Conservation (phyloP, 2,113 vertebrate species). For the Regulus satrapa region DNA sequence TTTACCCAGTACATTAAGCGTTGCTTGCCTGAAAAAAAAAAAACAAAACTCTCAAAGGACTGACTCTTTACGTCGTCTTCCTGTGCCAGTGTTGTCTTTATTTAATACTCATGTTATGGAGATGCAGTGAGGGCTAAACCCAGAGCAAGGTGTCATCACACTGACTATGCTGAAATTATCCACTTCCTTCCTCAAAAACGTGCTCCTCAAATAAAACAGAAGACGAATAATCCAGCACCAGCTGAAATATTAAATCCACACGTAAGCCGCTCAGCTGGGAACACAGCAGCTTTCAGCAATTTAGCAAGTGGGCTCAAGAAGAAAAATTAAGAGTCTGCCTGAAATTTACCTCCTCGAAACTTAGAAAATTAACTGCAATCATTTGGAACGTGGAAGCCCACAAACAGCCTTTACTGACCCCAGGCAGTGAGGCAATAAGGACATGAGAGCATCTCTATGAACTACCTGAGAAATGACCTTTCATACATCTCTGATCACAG, state of each 20-base stretch:
- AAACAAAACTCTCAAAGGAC: neutral
- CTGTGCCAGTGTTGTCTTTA: neutral
- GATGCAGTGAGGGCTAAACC: neutral
- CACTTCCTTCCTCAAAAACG: neutral
- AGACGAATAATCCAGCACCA: neutral
- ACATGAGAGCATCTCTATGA: neutral
- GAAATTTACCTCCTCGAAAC: neutral
- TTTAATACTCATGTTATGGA: neutral
- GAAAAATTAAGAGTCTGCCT: neutral
- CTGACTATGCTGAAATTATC: neutral
- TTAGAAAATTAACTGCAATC: neutral
- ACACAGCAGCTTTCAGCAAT: neutral
- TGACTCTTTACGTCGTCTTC: neutral
- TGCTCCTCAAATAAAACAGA: neutral
- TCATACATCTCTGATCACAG: neutral
- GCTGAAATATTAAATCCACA: neutral
- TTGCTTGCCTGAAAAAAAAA: neutral
- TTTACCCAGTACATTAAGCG: conserved; percentile 12
- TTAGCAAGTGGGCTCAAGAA: neutral
- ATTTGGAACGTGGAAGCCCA: neutral
- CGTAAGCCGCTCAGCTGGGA: neutral
- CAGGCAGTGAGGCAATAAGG: neutral
- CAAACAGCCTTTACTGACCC: neutral
- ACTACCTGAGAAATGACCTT: neutral
- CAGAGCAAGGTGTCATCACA: neutral